Evolutionary conservation across 2,797 vertebrate species (phyloP).

Genomic region (Chrysocyon brachyurus): DNA sequence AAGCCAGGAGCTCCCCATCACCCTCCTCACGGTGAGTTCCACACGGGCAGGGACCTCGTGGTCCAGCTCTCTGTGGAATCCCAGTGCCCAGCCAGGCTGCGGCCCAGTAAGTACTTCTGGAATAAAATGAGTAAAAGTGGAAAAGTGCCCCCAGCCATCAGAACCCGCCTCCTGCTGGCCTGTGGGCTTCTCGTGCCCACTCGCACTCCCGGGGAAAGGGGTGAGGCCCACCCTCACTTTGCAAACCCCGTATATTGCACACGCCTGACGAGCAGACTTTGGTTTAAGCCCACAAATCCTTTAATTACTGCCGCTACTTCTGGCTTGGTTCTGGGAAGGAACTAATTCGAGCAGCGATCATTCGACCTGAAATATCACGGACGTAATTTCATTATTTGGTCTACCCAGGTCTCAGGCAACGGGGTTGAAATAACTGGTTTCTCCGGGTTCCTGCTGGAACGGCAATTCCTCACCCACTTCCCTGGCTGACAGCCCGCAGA

Average conservation of each 20-base stretch:
- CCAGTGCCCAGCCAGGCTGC: neutral
- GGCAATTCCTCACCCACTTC: neutral
- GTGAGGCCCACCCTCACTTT: accelerated
- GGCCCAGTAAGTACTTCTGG: neutral
- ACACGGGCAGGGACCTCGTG: neutral
- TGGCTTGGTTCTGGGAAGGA: slow-evolving; percentile 64
- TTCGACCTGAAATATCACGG: slow-evolving; percentile 78
- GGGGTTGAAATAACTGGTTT: slow-evolving; percentile 71
- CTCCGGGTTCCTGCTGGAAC: neutral
- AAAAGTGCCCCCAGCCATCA: neutral
- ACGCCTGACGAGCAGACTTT: neutral
- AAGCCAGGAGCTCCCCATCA: neutral
- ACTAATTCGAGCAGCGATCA: slow-evolving; percentile 65
- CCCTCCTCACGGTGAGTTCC: neutral
- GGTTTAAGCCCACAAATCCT: slow-evolving; percentile 71
- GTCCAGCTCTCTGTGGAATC: neutral
- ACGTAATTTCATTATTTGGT: slow-evolving; percentile 76
- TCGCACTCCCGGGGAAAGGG: neutral
- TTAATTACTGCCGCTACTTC: slow-evolving; percentile 65
- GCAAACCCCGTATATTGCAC: neutral
- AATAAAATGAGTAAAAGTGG: neutral
- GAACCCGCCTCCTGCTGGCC: neutral
- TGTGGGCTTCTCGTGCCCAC: neutral
- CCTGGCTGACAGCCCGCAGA: neutral
- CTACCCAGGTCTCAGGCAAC: slow-evolving; percentile 67